Evolutionary conservation across 2,113 vertebrate species (phyloP).

Genomic region (Fukomys damarensis): DNA sequence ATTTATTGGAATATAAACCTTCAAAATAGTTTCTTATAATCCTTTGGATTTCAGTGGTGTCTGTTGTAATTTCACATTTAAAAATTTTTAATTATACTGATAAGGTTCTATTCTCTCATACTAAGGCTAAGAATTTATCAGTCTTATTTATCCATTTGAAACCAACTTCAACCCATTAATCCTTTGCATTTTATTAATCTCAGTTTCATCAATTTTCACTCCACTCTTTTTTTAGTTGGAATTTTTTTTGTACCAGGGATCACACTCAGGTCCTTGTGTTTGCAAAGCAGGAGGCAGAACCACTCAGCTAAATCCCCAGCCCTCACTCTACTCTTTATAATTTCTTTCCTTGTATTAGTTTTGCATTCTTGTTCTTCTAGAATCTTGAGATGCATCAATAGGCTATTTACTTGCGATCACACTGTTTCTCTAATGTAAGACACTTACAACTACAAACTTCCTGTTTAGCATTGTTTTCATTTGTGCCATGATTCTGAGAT

Average conservation of each 20-base stretch:
- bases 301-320: too few relatives aligned
- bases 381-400: neutral
- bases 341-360: too few relatives aligned
- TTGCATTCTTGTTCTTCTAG: neutral
- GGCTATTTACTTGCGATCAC: neutral
- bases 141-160: neutral
- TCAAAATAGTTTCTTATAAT: neutral
- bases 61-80: neutral
- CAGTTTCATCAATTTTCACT: neutral
- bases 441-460: neutral
- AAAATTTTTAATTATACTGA: neutral
- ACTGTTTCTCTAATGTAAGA: neutral
- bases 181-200: neutral
- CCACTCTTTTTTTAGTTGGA: too few relatives aligned
- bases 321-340: too few relatives aligned
- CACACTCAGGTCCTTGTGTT: too few relatives aligned
- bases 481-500: neutral
- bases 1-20: neutral
- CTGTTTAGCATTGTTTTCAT: neutral
- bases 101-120: neutral
- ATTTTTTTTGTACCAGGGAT: too few relatives aligned
- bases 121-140: neutral
- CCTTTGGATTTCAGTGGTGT: neutral
- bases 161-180: neutral
- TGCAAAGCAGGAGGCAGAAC: too few relatives aligned